Evolutionary conservation across 2,113 vertebrate species (phyloP).

Genomic region (Sander vitreus): DNA sequence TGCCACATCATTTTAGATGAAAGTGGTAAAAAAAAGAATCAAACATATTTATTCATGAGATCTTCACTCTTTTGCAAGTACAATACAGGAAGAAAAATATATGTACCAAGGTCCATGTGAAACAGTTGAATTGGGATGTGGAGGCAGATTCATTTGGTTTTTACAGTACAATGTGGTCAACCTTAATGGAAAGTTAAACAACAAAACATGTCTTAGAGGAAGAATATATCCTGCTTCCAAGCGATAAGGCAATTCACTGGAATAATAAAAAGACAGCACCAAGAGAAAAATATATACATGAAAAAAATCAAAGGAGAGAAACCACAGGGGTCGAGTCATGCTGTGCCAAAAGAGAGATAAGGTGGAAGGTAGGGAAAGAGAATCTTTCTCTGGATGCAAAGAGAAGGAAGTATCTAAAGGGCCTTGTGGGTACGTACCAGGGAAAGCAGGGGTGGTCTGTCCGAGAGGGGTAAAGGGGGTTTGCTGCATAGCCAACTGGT

Average conservation of each 20-base stretch:
- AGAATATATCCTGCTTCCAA: slow-evolving; percentile 12
- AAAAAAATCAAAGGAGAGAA: slow-evolving; percentile 58
- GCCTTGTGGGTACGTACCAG: slow-evolving; percentile 98
- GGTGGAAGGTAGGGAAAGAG: slow-evolving; percentile 73
- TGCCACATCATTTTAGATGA: slow-evolving; percentile 5
- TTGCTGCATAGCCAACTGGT: slow-evolving; percentile 99
- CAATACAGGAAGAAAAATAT: neutral
- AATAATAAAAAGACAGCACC: slow-evolving; percentile 49
- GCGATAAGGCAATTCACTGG: slow-evolving; percentile 31
- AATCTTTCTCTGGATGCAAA: slow-evolving; percentile 88
- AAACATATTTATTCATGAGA: slow-evolving; percentile 32
- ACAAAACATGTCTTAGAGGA: slow-evolving; percentile 17
- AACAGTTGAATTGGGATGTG: neutral
- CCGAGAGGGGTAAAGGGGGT: slow-evolving; percentile 99
- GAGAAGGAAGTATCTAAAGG: slow-evolving; percentile 90
- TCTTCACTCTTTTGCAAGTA: slow-evolving; percentile 13
- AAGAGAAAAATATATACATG: slow-evolving; percentile 54
- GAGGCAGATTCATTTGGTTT: neutral
- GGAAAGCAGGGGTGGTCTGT: slow-evolving; percentile 99
- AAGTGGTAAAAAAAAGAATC: neutral
- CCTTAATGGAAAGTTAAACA: slow-evolving; percentile 17
- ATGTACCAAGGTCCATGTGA: neutral
- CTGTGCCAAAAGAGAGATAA: slow-evolving; percentile 64
- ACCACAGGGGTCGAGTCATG: slow-evolving; percentile 57
- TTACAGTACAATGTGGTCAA: neutral